phyloP scores from a whole-genome alignment of 2,888 invertebrate species.

The Drosophila falleni region DNA sequence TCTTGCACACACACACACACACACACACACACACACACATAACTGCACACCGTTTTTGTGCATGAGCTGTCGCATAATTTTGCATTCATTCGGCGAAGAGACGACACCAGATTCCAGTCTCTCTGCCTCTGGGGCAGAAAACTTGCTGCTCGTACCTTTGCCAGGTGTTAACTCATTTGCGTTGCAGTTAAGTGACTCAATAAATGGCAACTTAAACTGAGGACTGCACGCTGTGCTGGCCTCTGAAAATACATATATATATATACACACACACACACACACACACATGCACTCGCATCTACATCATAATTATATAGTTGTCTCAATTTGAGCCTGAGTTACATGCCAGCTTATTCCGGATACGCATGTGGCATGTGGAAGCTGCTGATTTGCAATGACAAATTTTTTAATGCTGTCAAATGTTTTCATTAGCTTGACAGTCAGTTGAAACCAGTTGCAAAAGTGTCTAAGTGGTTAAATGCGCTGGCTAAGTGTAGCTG shows the following conservation, averaged over 20 bases:
- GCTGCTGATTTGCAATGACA: slow-evolving; percentile 62
- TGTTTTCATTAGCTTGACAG: slow-evolving; percentile 51
- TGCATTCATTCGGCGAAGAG: slow-evolving; percentile 56
- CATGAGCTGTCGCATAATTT: slow-evolving; percentile 69
- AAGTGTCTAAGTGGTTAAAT: slow-evolving; percentile 4
- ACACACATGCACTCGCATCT: background rate
- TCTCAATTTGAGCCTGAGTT: slow-evolving; percentile 28
- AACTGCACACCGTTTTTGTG: slow-evolving; percentile 41
- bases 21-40: slow-evolving; percentile 1
- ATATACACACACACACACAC: background rate
- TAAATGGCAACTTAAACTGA: slow-evolving; percentile 72
- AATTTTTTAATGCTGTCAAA: slow-evolving; percentile 60
- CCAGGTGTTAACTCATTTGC: slow-evolving; percentile 81
- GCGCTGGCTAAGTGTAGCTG: slow-evolving; percentile 4
- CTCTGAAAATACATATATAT: slow-evolving; percentile 3
- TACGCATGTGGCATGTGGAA: slow-evolving; percentile 33
- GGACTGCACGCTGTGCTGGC: slow-evolving; percentile 68
- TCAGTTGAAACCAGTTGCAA: slow-evolving; percentile 33
- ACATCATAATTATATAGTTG: slow-evolving; percentile 9
- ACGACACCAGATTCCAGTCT: background rate
- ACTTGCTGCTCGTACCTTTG: slow-evolving; percentile 45
- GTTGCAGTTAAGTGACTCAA: slow-evolving; percentile 76
- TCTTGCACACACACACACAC: slow-evolving; percentile 4
- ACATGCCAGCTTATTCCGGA: slow-evolving; percentile 24
- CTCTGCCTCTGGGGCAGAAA: slow-evolving; percentile 10